phyloP scores from a whole-genome alignment of 2,797 vertebrate species.

The Syndactyla subalaris region DNA sequence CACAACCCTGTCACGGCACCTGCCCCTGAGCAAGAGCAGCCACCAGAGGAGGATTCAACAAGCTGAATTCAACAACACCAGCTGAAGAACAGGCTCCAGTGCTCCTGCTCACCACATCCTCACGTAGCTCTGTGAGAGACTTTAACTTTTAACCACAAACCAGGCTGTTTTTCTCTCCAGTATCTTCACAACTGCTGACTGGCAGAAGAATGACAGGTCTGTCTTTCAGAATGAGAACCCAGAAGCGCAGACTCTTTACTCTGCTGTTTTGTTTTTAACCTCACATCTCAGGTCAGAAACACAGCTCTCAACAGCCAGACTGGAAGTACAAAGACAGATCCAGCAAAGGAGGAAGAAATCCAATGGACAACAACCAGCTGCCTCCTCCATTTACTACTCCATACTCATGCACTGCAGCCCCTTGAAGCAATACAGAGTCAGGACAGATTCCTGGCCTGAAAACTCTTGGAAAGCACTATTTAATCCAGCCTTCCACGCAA shows the following conservation, averaged over 20 bases:
- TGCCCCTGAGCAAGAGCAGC: not conserved
- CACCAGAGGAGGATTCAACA: not conserved
- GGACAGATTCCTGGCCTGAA: not conserved
- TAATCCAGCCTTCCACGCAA: not conserved
- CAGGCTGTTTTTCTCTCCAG: not conserved
- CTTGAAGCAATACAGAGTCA: not conserved
- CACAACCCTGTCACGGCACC: accelerated
- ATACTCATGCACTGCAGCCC: not conserved
- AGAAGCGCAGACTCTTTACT: not conserved
- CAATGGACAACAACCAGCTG: not conserved
- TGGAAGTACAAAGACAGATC: not conserved
- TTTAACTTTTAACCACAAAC: not conserved
- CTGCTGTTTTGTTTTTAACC: not conserved
- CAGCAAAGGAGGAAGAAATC: not conserved
- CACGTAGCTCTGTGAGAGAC: accelerated
- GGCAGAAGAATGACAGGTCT: not conserved
- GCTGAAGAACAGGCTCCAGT: not conserved
- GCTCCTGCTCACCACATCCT: not conserved
- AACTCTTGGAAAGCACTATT: not conserved
- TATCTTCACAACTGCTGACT: not conserved
- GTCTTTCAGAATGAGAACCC: not conserved
- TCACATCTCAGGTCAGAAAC: not conserved
- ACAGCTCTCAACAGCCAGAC: not conserved
- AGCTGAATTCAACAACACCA: not conserved
- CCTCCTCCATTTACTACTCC: not conserved